Evolutionary conservation across 2,797 vertebrate species (phyloP).

Genomic region (Rhabdomys pumilio): DNA sequence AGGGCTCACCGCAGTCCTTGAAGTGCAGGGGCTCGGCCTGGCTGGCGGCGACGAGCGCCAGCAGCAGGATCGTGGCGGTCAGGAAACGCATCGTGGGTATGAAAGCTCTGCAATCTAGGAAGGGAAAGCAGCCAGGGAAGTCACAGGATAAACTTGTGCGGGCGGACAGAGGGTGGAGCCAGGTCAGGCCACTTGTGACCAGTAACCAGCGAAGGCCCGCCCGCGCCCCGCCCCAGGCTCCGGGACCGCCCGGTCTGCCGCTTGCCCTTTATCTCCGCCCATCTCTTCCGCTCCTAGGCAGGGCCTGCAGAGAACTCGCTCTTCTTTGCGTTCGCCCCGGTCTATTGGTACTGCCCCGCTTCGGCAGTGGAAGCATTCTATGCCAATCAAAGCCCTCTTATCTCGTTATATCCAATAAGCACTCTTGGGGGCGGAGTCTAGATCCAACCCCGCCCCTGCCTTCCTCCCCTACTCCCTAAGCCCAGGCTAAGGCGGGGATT

Average conservation of each 20-base stretch:
- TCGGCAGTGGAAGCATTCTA: not conserved
- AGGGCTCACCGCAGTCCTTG: slow-evolving; percentile 83
- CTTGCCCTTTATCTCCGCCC: slow-evolving; percentile 3
- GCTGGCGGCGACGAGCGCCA: slow-evolving; percentile 49
- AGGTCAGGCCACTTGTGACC: slow-evolving; percentile 8
- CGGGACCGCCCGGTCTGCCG: accelerated
- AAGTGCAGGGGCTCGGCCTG: slow-evolving; percentile 74
- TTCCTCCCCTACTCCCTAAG: not conserved
- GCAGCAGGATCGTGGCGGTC: slow-evolving; percentile 42
- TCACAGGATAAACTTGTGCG: slow-evolving; percentile 70
- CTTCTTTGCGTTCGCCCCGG: not conserved
- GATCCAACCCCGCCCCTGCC: accelerated
- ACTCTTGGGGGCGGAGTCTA: not conserved
- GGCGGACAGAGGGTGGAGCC: slow-evolving; percentile 65
- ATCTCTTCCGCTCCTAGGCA: accelerated
- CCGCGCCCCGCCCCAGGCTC: slow-evolving; percentile 26
- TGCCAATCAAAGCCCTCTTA: slow-evolving; percentile 63
- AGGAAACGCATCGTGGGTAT: slow-evolving; percentile 11
- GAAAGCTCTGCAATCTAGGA: not conserved
- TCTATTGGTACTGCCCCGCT: not conserved
- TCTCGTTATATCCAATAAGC: slow-evolving; percentile 40
- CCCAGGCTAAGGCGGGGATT: not conserved
- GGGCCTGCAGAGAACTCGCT: accelerated
- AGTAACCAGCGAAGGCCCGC: not conserved
- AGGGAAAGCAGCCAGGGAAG: not conserved